Percentiles rank a stretch among this genome's conserved stretches.
phyloP scores from a whole-genome alignment of 2,113 vertebrate genomes.

The Petrocephalus zakoni region DNA sequence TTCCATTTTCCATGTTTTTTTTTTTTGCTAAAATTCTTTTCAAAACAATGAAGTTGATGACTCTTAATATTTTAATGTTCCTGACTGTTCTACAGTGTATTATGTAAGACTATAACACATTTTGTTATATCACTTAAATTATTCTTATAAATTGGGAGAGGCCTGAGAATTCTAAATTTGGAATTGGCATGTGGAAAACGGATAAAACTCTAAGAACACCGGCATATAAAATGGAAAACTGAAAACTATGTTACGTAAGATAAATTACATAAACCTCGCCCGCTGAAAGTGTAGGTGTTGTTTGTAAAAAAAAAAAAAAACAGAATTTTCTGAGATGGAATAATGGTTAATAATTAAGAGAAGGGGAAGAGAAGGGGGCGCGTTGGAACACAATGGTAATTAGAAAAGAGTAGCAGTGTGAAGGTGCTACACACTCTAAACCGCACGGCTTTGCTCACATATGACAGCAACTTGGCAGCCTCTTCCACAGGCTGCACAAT shows the following conservation, averaged over 20 bases:
- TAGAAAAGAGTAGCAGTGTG: background rate
- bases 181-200: background rate
- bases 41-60: background rate
- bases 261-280: slow-evolving; percentile 43
- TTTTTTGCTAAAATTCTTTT: background rate
- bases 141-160: background rate
- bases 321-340: background rate
- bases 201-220: slow-evolving; percentile 19
- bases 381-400: background rate
- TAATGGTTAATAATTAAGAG: slow-evolving; percentile 9
- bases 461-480: background rate
- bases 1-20: background rate
- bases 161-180: slow-evolving; percentile 1
- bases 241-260: slow-evolving; percentile 31
- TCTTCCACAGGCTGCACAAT: background rate
- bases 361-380: background rate
- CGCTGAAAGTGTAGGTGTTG: slow-evolving; percentile 36
- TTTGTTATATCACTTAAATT: background rate
- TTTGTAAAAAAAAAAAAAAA: slow-evolving; percentile 17
- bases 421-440: background rate
- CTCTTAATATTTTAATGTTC: background rate
- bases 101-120: background rate
- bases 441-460: background rate
- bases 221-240: slow-evolving; percentile 31
- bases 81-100: background rate